These are phyloP conservation scores for Sisor rabdophorus DNA, from an alignment of 2,113 vertebrate genomes.

Conservation along the genomic window DNA sequence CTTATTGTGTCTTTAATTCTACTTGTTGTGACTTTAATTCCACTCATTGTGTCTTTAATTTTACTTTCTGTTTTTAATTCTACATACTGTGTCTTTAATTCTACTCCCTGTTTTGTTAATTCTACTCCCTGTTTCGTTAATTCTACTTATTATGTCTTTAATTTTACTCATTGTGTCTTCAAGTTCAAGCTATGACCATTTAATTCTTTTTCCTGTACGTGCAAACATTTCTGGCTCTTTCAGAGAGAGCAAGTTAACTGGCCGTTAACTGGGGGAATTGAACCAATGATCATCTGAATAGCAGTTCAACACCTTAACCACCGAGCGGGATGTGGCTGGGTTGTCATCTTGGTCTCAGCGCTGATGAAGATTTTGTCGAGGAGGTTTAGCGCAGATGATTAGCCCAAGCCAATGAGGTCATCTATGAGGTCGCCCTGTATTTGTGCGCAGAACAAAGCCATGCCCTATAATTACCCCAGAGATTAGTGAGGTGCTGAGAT, in stretches of 20 bases:
- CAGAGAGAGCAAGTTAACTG: too few species aligned
- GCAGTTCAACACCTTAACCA: too few species aligned
- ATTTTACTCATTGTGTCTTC: not conserved
- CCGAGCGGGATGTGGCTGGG: too few species aligned
- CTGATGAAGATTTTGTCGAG: not conserved
- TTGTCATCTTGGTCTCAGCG: not conserved
- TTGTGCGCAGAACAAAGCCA: conserved; percentile 16
- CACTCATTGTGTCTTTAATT: not conserved
- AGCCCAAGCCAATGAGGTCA: not conserved
- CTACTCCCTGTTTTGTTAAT: not conserved
- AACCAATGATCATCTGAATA: too few species aligned
- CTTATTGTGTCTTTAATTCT: not conserved
- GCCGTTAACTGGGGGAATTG: too few species aligned
- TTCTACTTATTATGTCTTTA: too few species aligned
- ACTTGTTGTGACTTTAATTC: not conserved
- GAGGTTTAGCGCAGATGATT: conserved; percentile 16
- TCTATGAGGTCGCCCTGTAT: not conserved
- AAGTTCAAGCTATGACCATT: not conserved
- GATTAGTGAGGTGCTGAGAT: not conserved
- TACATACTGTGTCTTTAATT: too few species aligned
- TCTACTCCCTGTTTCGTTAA: too few species aligned
- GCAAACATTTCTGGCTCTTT: too few species aligned
- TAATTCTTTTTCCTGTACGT: too few species aligned
- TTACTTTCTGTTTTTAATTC: not conserved
- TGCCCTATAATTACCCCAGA: conserved; percentile 13